A percentile compares a stretch with the other conserved stretches of the same genome.
Conservation (phyloP, 2,113 vertebrate genomes). For the Penelope pileata region DNA sequence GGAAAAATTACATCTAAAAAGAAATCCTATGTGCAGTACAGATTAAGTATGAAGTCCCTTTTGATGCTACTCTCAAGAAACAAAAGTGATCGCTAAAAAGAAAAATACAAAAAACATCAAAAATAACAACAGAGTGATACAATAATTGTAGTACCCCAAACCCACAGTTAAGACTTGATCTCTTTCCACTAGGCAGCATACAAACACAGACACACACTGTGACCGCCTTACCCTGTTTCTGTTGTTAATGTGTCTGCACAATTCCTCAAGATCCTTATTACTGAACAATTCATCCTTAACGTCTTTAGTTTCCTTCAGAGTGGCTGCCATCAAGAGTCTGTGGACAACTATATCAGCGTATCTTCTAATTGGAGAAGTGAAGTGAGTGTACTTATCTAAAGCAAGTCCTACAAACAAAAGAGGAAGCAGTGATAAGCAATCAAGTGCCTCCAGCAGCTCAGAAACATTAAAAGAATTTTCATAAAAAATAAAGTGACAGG, state of each 20-base stretch:
- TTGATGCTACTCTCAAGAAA: not conserved
- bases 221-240: constrained; percentile 85
- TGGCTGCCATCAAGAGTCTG: constrained; percentile 84
- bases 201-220: rapidly evolving
- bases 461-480: not conserved
- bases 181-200: rapidly evolving
- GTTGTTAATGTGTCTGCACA: constrained; percentile 89
- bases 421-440: not conserved
- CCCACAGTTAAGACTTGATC: rapidly evolving
- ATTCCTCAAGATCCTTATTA: constrained; percentile 88
- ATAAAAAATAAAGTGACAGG: not conserved
- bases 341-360: constrained; percentile 93
- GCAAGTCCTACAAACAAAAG: constrained; percentile 85
- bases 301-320: constrained; percentile 65
- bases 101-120: not conserved
- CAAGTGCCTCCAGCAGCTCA: not conserved
- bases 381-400: constrained; percentile 94
- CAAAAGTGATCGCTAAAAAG: not conserved
- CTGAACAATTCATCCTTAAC: constrained; percentile 35
- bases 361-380: constrained; percentile 96
- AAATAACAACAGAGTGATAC: not conserved
- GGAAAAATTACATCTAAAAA: not conserved
- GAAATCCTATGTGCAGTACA: not conserved
- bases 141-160: rapidly evolving
- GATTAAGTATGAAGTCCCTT: not conserved